Conservation (phyloP, 1,140 invertebrate genomes). For the Lepidurus couesii region DNA sequence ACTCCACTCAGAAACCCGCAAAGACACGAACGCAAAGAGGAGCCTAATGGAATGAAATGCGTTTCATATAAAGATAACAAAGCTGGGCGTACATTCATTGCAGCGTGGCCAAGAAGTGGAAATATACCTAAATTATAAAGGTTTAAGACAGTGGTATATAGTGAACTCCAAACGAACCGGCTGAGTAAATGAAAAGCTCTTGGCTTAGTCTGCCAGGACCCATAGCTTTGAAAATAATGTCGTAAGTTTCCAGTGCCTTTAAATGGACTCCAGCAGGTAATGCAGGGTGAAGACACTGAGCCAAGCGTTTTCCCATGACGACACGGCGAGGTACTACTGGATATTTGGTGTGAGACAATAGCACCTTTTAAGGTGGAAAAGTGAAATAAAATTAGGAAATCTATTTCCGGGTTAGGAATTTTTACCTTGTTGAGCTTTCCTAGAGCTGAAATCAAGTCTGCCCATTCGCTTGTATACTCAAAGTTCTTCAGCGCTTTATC, state of each 20-base stretch:
- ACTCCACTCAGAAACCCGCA: slow-evolving; percentile 81
- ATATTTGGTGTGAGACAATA: slow-evolving; percentile 52
- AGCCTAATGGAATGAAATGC: slow-evolving; percentile 80
- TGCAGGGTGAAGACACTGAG: slow-evolving; percentile 92
- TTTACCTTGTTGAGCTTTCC: slow-evolving; percentile 86
- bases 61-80: slow-evolving; percentile 84
- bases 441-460: slow-evolving; percentile 85
- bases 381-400: background rate
- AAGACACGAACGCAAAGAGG: slow-evolving; percentile 71
- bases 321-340: slow-evolving; percentile 83
- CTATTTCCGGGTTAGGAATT: background rate
- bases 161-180: slow-evolving; percentile 46
- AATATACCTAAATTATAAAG: slow-evolving; percentile 64
- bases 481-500: slow-evolving; percentile 89
- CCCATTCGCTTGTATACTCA: slow-evolving; percentile 92
- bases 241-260: slow-evolving; percentile 89
- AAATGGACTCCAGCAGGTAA: slow-evolving; percentile 86
- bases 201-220: slow-evolving; percentile 72
- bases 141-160: background rate
- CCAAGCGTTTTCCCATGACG: slow-evolving; percentile 84
- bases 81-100: slow-evolving; percentile 80
- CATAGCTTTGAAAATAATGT: slow-evolving; percentile 87
- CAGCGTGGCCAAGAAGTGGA: slow-evolving; percentile 80
- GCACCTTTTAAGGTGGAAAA: slow-evolving; percentile 57
- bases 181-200: slow-evolving; percentile 81